These are phyloP conservation scores for Trachelus stipa DNA, from an alignment of 2,888 invertebrate species.

Conservation along the genomic window DNA sequence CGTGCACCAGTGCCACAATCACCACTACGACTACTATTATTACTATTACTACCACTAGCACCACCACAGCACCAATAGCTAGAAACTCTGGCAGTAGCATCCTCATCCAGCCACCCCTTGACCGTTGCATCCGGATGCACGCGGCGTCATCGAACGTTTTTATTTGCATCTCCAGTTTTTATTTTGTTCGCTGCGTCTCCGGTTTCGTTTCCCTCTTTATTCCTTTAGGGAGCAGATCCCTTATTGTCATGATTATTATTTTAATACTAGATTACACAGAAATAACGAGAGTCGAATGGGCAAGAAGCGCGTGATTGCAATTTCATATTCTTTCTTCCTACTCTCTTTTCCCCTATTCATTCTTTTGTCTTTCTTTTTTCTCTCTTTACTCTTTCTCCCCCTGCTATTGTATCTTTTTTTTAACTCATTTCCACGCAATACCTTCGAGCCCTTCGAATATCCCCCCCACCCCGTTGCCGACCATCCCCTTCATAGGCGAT, in stretches of 20 bases:
- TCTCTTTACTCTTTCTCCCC: not conserved
- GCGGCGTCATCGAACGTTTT: conserved; percentile 1
- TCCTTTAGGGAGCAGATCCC: not conserved
- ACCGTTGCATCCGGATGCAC: not conserved
- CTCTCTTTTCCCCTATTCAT: not conserved
- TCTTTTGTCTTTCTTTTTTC: not conserved
- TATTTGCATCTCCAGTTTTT: not conserved
- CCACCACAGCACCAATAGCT: not conserved
- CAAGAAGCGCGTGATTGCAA: no score
- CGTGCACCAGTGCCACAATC: not conserved
- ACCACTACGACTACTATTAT: no score
- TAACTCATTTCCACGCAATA: no score
- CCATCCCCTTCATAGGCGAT: no score
- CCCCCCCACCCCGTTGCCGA: no score
- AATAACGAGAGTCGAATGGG: no score
- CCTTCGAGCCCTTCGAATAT: no score
- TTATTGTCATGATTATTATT: conserved; percentile 15
- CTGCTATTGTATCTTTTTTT: not conserved
- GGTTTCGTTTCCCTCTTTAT: conserved; percentile 3
- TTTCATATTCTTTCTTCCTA: not conserved
- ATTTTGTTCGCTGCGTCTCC: conserved; percentile 8
- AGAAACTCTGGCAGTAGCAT: not conserved
- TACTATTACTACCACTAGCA: not conserved
- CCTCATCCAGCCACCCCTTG: no score
- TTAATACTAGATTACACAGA: conserved; percentile 19